A percentile compares a stretch with the other conserved stretches of the same genome.
phyloP scores from a whole-genome alignment of 2,888 invertebrate species.

The Elmis aenea region DNA sequence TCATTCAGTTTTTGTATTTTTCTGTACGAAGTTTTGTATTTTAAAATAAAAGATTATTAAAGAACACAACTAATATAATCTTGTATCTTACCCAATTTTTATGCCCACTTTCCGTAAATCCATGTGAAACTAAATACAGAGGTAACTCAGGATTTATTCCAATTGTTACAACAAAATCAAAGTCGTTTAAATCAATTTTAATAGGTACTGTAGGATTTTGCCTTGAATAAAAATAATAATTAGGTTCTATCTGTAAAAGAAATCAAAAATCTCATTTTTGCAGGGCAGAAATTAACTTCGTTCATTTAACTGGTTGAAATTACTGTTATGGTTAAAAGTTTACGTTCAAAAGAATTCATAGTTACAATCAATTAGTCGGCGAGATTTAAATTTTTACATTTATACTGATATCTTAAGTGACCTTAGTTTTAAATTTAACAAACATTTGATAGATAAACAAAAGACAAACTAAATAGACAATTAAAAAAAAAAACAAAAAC shows the following conservation, averaged over 20 bases:
- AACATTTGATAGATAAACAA: no score
- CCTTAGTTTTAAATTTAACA: no score
- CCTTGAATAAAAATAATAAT: constrained; percentile 56
- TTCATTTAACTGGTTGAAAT: no score
- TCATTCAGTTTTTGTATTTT: no score
- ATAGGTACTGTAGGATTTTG: constrained; percentile 51
- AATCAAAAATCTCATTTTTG: constrained; percentile 1
- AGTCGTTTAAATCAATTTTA: constrained; percentile 62
- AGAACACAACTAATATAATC: constrained; percentile 5
- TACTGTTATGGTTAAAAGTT: no score
- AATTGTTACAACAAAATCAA: constrained; percentile 56
- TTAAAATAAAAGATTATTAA: constrained; percentile 4
- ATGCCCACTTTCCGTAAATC: constrained; percentile 79
- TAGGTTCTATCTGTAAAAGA: constrained; percentile 54
- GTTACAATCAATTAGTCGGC: no score
- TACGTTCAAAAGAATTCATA: no score
- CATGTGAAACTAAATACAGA: constrained; percentile 76
- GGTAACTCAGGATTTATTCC: constrained; percentile 61
- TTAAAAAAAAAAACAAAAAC: neutral
- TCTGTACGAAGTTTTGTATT: no score
- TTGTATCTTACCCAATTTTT: constrained; percentile 65
- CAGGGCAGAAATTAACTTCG: no score
- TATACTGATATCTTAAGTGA: no score
- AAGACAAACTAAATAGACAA: neutral
- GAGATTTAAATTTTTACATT: no score